A percentile compares a stretch with the other conserved stretches of the same genome.
Conservation (phyloP, 2,113 vertebrate species). For the Mionectes macconnelli region DNA sequence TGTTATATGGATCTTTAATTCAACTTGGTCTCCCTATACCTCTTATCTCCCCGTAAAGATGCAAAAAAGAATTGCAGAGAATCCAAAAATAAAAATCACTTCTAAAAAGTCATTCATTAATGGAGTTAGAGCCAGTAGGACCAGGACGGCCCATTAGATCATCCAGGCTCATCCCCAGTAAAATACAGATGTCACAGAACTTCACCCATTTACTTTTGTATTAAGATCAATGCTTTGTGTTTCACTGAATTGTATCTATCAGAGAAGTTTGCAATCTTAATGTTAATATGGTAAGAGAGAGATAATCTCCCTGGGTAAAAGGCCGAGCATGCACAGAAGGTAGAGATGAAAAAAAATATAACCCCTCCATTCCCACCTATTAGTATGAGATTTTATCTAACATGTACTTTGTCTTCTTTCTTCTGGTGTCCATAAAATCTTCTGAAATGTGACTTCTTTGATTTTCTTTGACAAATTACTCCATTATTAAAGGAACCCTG, state of each 20-base stretch:
- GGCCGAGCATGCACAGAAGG: neutral
- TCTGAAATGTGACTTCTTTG: neutral
- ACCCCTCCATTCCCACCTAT: neutral
- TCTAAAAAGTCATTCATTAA: neutral
- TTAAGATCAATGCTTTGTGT: neutral
- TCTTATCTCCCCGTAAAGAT: neutral
- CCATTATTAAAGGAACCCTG: neutral
- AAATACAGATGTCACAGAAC: neutral
- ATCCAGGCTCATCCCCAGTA: neutral
- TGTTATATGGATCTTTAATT: neutral
- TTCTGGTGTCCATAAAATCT: neutral
- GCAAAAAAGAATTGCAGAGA: neutral
- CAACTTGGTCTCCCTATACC: neutral
- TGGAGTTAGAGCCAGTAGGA: neutral
- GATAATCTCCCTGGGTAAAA: neutral
- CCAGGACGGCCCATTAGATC: neutral
- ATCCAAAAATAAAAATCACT: neutral
- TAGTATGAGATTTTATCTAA: neutral
- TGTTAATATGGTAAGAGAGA: neutral
- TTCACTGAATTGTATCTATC: neutral
- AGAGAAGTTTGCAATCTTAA: neutral
- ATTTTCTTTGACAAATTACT: neutral
- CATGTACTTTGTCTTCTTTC: neutral
- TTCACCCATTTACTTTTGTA: neutral
- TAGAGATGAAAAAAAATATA: neutral